phyloP scores from a whole-genome alignment of 2,797 vertebrate species.

The Thamnophis elegans region DNA sequence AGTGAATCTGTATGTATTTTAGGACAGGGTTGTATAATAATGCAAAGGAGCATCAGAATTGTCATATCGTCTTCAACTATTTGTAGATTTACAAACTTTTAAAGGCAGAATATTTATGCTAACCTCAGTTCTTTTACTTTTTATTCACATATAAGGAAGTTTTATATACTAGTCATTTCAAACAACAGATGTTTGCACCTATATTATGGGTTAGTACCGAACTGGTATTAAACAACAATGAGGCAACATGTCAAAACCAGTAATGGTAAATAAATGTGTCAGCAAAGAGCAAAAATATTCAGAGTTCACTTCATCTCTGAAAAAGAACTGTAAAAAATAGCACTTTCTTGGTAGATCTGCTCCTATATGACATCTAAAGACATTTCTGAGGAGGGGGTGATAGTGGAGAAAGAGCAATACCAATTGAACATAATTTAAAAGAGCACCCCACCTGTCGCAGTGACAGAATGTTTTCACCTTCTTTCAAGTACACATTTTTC shows the following conservation, averaged over 20 bases:
- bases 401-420: neutral
- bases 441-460: slow-evolving; percentile 24
- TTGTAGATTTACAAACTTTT: slow-evolving; percentile 59
- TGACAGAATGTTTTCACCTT: neutral
- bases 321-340: slow-evolving; percentile 41
- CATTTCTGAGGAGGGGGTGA: neutral
- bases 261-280: slow-evolving; percentile 71
- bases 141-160: slow-evolving; percentile 54
- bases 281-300: slow-evolving; percentile 60
- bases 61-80: slow-evolving; percentile 27
- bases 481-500: neutral
- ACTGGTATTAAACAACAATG: slow-evolving; percentile 71
- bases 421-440: slow-evolving; percentile 19
- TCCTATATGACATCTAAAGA: slow-evolving; percentile 21
- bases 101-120: slow-evolving; percentile 41
- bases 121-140: slow-evolving; percentile 61
- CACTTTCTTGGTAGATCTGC: neutral
- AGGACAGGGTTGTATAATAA: neutral
- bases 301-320: slow-evolving; percentile 53
- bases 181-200: slow-evolving; percentile 76
- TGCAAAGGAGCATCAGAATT: neutral
- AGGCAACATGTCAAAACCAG: slow-evolving; percentile 74
- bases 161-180: slow-evolving; percentile 68
- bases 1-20: neutral
- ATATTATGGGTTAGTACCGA: slow-evolving; percentile 71